phyloP scores from a whole-genome alignment of 1,140 invertebrate species.

The Brachystomella parvula region DNA sequence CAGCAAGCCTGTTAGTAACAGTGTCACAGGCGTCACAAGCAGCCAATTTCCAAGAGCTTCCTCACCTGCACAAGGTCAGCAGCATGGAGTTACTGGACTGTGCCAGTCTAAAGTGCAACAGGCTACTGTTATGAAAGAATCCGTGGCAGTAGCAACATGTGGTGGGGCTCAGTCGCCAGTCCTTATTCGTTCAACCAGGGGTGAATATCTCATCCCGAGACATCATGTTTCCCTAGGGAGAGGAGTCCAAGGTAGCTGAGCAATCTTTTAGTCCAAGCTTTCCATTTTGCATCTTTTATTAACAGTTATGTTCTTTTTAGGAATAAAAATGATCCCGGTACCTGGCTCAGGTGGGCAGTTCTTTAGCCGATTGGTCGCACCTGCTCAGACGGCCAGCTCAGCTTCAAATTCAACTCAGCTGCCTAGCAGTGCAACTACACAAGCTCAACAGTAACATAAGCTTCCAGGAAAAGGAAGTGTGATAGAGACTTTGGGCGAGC shows the following conservation, averaged over 20 bases:
- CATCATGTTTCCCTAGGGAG: conserved; percentile 26
- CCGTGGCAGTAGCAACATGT: too few species aligned
- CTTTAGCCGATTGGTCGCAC: conserved; percentile 28
- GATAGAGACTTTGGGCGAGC: too few species aligned
- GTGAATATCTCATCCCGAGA: conserved; percentile 31
- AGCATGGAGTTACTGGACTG: too few species aligned
- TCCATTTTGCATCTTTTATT: too few species aligned
- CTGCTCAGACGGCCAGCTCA: background rate
- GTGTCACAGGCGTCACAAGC: too few species aligned
- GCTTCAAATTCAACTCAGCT: too few species aligned
- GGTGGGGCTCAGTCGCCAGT: conserved; percentile 27
- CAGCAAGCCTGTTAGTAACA: too few species aligned
- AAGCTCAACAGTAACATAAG: background rate
- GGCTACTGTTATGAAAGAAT: too few species aligned
- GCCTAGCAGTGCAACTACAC: background rate
- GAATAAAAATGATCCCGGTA: conserved; percentile 33
- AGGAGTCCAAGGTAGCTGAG: conserved; percentile 27
- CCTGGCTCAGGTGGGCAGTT: conserved; percentile 21
- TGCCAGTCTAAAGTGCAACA: too few species aligned
- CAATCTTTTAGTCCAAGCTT: background rate
- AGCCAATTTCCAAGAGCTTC: too few species aligned
- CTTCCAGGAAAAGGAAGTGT: too few species aligned
- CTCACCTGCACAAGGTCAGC: too few species aligned
- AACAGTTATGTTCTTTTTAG: conserved; percentile 14
- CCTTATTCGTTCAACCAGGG: conserved; percentile 30